Conservation (phyloP, 92 coral and sea anemone species). For the Meandrina meandrites region DNA sequence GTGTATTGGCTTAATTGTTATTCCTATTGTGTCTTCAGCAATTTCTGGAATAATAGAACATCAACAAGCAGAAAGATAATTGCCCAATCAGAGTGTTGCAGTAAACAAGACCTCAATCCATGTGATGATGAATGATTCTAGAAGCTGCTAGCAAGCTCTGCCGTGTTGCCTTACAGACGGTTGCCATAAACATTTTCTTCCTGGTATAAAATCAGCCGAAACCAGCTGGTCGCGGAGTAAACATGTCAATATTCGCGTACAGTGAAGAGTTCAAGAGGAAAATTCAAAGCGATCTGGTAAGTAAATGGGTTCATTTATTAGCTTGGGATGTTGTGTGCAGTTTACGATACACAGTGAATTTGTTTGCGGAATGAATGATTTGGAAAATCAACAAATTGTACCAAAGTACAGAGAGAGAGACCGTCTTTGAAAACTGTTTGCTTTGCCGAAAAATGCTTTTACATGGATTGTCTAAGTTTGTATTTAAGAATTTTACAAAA, state of each 20-base stretch:
- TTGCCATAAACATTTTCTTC: not conserved
- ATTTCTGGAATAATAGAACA: constrained; percentile 6
- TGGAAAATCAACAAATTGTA: not conserved
- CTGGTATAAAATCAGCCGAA: not conserved
- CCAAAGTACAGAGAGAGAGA: not conserved
- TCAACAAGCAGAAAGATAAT: constrained; percentile 8
- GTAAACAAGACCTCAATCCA: constrained; percentile 2
- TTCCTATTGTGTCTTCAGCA: not conserved
- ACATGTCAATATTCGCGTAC: constrained; percentile 1
- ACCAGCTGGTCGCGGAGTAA: not conserved
- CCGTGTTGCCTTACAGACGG: not conserved
- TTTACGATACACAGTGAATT: not conserved
- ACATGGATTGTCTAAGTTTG: not conserved
- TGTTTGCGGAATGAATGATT: not conserved
- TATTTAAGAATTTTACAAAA: not conserved
- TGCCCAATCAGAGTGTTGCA: constrained; percentile 11
- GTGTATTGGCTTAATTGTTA: not conserved
- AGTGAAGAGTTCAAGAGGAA: constrained; percentile 1
- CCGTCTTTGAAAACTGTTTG: not conserved
- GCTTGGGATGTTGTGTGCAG: not conserved
- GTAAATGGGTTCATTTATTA: not conserved
- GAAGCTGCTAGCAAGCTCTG: not conserved
- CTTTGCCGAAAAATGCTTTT: not conserved
- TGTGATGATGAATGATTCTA: constrained; percentile 9
- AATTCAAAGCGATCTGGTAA: constrained; percentile 14